A percentile compares a stretch with the other conserved stretches of the same genome.
These are phyloP conservation scores for Willisornis vidua DNA, from an alignment of 2,113 vertebrate species.

Conservation along the genomic window DNA sequence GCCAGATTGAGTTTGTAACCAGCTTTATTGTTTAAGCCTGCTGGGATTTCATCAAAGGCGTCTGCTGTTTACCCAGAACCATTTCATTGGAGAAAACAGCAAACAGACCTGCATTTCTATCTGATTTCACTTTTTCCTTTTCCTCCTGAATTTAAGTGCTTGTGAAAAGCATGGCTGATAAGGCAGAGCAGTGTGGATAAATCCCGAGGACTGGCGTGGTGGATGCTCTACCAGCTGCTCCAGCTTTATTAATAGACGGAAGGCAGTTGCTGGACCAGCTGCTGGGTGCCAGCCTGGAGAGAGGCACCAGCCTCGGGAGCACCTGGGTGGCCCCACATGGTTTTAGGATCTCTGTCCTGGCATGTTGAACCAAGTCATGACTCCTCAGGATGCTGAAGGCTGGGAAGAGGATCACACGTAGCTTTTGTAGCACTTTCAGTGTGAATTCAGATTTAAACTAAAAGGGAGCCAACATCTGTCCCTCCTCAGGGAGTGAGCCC, in stretches of 20 bases:
- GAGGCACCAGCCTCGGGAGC: not conserved
- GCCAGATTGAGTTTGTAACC: slow-evolving; percentile 85
- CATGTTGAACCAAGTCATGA: not conserved
- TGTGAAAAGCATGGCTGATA: slow-evolving; percentile 78
- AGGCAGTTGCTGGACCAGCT: slow-evolving; percentile 16
- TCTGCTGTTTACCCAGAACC: slow-evolving; percentile 84
- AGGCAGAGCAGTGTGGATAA: slow-evolving; percentile 64
- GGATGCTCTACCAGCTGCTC: slow-evolving; percentile 52
- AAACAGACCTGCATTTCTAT: slow-evolving; percentile 83
- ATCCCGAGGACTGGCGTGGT: not conserved
- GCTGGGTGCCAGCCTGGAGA: slow-evolving; percentile 13
- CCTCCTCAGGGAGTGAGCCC: not conserved
- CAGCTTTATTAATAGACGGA: not conserved
- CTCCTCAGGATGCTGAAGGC: not conserved
- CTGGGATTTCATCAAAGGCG: slow-evolving; percentile 85
- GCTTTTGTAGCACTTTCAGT: not conserved
- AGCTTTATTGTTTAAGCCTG: slow-evolving; percentile 86
- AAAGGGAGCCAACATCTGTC: not conserved
- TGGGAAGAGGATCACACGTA: not conserved
- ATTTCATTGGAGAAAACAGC: slow-evolving; percentile 83
- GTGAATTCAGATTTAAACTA: not conserved
- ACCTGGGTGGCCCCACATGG: not conserved
- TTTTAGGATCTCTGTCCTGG: not conserved
- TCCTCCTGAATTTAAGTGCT: slow-evolving; percentile 80
- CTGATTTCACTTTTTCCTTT: slow-evolving; percentile 80